Base-by-base conservation (phyloP, 2,888 invertebrate species). In the Eupithecia abbreviata region DNA sequence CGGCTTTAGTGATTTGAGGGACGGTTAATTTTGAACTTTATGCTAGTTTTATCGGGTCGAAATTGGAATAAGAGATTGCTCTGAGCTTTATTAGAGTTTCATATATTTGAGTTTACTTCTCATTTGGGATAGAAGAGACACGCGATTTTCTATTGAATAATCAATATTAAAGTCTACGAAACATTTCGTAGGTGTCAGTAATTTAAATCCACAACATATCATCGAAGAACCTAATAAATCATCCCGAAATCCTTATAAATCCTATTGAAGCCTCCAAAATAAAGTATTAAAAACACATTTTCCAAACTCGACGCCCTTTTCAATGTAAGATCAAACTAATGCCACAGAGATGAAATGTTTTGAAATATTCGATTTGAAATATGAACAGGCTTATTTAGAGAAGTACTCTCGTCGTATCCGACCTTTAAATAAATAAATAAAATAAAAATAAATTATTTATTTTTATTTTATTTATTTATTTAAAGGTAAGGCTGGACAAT, bases 201-300 rank as follows among this genome's bases (percentile, higher is more conserved):
- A 9, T 67, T n/a, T 45, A 43, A 80, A 83, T 79, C 80, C 81
- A 80, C 51, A 81, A 77, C 79, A 80, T 77, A 77, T 81, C 71
- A 65, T 75, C 74, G 76, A 79, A 71, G 79, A 30, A 30, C 30
- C 30, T 84, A 82, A 89, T 89, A 88, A 86, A 89, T 89, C 92
- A 92, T 87, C 82, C 71, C 67, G 78, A 83, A 85, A 88, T 89
- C 89, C 84, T 81, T 79, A 77, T 80, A 82, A 85, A 85, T 82
- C 77, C 77, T 79, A 81, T 78, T 73, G 76, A 80, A 80, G 62
- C 66, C 67, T 73, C 87, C 84, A 85, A 88, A 88, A 88, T 88
- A 88, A 89, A 87, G 90, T 92, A 93, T 93, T 91, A 92, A 92
- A 92, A 92, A 90, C 82, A 89, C 93, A 92, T 93, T 82, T 79